Evolutionary conservation across 2,888 invertebrate genomes (phyloP).

Genomic region (Antheraea yamamai): DNA sequence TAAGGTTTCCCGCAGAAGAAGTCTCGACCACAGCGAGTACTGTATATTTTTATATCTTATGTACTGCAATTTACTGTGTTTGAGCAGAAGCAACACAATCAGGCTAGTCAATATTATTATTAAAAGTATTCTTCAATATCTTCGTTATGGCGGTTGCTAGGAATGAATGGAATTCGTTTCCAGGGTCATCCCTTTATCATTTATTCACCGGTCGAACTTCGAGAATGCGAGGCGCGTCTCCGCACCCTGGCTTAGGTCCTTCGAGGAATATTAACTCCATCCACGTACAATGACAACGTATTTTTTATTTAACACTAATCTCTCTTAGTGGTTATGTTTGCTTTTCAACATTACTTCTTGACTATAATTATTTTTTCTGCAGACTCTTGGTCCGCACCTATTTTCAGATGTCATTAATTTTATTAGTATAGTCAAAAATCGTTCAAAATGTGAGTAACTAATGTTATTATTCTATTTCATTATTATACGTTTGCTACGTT

Average conservation of each 20-base stretch:
- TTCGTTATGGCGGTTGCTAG: neutral
- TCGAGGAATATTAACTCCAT: neutral
- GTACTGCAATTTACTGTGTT: too few relatives aligned
- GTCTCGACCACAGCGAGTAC: too few relatives aligned
- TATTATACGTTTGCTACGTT: too few relatives aligned
- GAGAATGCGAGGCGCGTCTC: neutral
- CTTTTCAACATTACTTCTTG: neutral
- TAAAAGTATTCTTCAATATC: neutral
- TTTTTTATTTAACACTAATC: neutral
- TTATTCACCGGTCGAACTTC: neutral
- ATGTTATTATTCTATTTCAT: too few relatives aligned
- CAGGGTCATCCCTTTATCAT: neutral
- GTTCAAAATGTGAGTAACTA: too few relatives aligned
- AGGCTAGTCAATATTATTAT: neutral
- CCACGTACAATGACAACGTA: neutral
- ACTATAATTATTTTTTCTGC: too few relatives aligned
- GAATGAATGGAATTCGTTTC: slow-evolving; percentile 4
- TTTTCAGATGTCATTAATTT: too few relatives aligned
- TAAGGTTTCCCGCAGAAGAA: too few relatives aligned
- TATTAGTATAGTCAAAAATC: too few relatives aligned
- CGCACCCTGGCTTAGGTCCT: neutral
- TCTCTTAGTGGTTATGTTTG: neutral
- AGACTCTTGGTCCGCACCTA: too few relatives aligned
- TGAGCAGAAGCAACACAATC: neutral
- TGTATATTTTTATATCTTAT: too few relatives aligned